Base-by-base conservation (phyloP, 2,888 invertebrate genomes). In the Agonopterix subpropinquella region DNA sequence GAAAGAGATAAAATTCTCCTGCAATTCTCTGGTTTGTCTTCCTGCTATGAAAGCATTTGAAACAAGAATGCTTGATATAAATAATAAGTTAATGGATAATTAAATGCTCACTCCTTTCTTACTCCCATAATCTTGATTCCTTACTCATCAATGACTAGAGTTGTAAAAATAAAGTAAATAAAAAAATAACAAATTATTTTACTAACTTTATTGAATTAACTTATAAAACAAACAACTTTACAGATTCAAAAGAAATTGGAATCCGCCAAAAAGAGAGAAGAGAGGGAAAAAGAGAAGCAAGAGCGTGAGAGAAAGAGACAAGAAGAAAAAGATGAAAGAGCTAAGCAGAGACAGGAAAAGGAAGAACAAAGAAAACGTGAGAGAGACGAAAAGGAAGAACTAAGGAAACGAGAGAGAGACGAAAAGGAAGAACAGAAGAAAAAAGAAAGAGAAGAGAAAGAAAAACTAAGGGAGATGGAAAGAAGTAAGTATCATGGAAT, bases 231-330 rank as follows among this genome's bases (percentile, higher is more conserved):
- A 13, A 18, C 4, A 39, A n/a, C 3, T 39, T 71, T 73, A 11
- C 62, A 91, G 81, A 47, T 90, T 2, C 90, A 90, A 65, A 92
- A 89, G 63, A 90, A 89, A 65, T 51, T 90, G 44, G 91, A 91
- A 65, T 88, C 82, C 11, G 87, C 88, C 5, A 91, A 91, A 62
- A 91, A 87, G 65, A 88, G 76, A 42, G 90, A 91, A 57, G 91
- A 91, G 59, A 84, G 77, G 49, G 86, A 89, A 55, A 87, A 80
- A 60, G 80, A 89, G 65, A 87, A 74, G 71, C 70, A 73, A 43
- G 90, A 90, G 48, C 63, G 77, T 13, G 87, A 89, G 41, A 77
- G 75, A 52, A 81, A 84, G 56, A 79, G 67, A 53, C 83, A 77
- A 52, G 80, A 82, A 53, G 89, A 88, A 50, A 89, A 89, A 64